phyloP scores from a whole-genome alignment of 2,797 vertebrate species.

The Pteropus rufus region DNA sequence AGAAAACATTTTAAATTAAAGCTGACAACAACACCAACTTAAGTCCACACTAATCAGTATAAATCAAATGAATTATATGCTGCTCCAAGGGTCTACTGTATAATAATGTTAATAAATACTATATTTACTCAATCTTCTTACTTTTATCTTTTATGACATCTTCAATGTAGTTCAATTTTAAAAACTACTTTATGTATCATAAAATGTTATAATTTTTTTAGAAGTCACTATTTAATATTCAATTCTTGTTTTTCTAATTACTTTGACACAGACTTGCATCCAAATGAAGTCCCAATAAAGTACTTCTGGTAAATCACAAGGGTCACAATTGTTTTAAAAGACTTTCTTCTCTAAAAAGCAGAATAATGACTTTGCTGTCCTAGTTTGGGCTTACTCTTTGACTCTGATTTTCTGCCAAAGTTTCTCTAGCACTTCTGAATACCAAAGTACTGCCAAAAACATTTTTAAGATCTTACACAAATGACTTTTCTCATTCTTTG shows the following conservation, averaged over 20 bases:
- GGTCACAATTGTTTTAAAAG: constrained; percentile 55
- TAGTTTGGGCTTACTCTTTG: constrained; percentile 74
- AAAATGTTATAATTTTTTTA: constrained; percentile 21
- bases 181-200: background rate
- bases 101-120: background rate
- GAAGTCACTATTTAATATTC: constrained; percentile 63
- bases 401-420: constrained; percentile 72
- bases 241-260: constrained; percentile 57
- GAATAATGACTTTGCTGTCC: constrained; percentile 82
- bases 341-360: constrained; percentile 71
- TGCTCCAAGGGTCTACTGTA: background rate
- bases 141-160: background rate
- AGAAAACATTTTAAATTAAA: constrained; percentile 55
- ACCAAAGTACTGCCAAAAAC: constrained; percentile 69
- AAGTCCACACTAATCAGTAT: background rate
- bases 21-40: background rate
- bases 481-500: constrained; percentile 47
- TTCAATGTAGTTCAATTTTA: background rate
- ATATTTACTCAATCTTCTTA: background rate
- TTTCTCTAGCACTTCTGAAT: constrained; percentile 75
- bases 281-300: constrained; percentile 72
- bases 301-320: constrained; percentile 69
- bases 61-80: background rate
- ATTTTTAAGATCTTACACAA: constrained; percentile 53
- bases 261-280: constrained; percentile 64